Evolutionary conservation across 1,140 invertebrate genomes (phyloP), one percentile per base, ranked within the genome.

Genomic region (Lasioglossum baleicum): DNA sequence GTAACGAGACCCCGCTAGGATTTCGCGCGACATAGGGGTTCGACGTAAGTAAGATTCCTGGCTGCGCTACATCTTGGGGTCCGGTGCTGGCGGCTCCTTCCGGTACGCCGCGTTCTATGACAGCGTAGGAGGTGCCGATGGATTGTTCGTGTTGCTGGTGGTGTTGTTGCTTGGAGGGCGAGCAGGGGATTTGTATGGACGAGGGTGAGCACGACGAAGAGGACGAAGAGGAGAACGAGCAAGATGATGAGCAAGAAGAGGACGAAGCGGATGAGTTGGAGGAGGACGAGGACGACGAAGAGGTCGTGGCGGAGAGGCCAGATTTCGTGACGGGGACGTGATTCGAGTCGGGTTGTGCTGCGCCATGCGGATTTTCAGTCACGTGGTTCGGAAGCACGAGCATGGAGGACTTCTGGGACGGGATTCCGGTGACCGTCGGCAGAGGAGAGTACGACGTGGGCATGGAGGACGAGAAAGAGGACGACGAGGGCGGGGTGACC

Each of bases 1-100:
- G 90, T 7, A 91, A 88, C 70, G 91, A 81, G 56, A 91, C 86
- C 69, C 89, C 89, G 67, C 60, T 86, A 10, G 89, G 72, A 69
- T 90, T 87, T 11, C 89, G 87, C 64, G 77, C 80, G 10, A 79
- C 63, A 26, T 87, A 90, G 44, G 84, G 66, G 10, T 85, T 87
- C 42, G 85, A 75, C 75, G 77, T 58, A 5, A 80, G 79, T 44
- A 84, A 63, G 56, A 85, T 75, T 68, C 60, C 61, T 10, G 70
- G 1, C 64, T 91, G 90, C 31, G 88, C 72, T 65, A 90, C 91
- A 83, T 94, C 94, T 77, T 95, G 94, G 6, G 94, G 91, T 0
- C 94, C 93, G 0, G 94, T 93, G 58, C 94, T 95, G 0, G 94
- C 95, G 1, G 94, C 94, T 26, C 95, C 95, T 84, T 95, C 95